Conservation (phyloP, 2,797 vertebrate genomes). For the Chelidonichthys spinosus region DNA sequence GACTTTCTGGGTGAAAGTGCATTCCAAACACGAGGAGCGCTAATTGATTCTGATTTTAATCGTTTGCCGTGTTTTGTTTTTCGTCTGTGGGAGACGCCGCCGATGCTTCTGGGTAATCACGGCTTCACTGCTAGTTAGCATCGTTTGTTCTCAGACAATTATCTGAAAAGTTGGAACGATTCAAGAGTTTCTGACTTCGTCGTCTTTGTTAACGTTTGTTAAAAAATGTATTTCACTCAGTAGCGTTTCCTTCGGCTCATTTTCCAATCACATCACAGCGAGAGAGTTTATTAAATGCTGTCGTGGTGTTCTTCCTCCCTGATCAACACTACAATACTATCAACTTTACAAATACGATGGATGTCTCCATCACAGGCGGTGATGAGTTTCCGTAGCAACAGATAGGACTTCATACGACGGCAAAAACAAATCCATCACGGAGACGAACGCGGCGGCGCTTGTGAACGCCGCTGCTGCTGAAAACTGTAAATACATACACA, state of each 20-base stretch:
- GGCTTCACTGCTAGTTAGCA: slow-evolving; percentile 20
- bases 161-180: slow-evolving; percentile 13
- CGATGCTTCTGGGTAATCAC: neutral
- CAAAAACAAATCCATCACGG: slow-evolving; percentile 33
- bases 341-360: slow-evolving; percentile 35
- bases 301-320: neutral
- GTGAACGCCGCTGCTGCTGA: neutral
- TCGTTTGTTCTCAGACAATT: slow-evolving; percentile 18
- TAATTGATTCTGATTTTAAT: slow-evolving; percentile 9
- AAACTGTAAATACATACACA: neutral
- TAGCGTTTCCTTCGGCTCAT: too few relatives aligned
- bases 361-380: slow-evolving; percentile 22
- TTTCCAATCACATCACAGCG: too few relatives aligned
- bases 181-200: neutral
- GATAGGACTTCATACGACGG: slow-evolving; percentile 27
- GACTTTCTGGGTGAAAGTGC: too few relatives aligned
- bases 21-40: slow-evolving; percentile 8
- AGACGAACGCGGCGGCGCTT: too few relatives aligned
- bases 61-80: neutral
- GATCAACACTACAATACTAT: slow-evolving; percentile 26
- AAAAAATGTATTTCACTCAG: too few relatives aligned
- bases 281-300: too few relatives aligned
- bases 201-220: neutral
- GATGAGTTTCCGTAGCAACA: slow-evolving; percentile 34
- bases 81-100: neutral